Evolutionary conservation across 2,797 vertebrate species (phyloP).

Genomic region (Echeneis naucrates): DNA sequence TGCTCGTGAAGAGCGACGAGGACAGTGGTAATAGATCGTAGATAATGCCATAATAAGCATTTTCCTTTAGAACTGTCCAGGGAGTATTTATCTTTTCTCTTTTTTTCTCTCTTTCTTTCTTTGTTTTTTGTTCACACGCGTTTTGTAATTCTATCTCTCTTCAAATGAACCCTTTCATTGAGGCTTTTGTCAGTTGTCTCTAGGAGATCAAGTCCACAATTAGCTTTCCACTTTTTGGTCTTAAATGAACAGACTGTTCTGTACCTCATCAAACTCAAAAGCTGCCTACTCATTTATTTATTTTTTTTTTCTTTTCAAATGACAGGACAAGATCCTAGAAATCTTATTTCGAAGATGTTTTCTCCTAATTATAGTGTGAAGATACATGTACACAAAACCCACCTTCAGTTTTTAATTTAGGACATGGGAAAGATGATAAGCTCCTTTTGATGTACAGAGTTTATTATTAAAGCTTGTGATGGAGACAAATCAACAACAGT

Average conservation of each 20-base stretch:
- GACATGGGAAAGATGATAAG: neutral
- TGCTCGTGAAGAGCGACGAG: neutral
- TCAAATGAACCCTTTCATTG: constrained; percentile 17
- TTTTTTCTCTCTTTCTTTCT: neutral
- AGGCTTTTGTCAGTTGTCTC: constrained; percentile 17
- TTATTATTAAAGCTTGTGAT: neutral
- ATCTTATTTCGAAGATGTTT: neutral
- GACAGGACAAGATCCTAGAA: constrained; percentile 26
- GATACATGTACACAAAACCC: neutral
- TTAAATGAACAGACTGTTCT: constrained; percentile 39
- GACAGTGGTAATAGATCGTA: neutral
- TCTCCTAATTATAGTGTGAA: neutral
- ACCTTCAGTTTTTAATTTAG: constrained; percentile 3
- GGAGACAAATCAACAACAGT: neutral
- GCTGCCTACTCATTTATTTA: neutral
- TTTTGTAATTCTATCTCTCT: neutral
- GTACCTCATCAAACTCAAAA: constrained; percentile 20
- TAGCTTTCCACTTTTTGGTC: constrained; percentile 32
- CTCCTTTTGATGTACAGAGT: neutral
- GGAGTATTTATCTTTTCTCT: neutral
- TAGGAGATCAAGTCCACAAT: constrained; percentile 29
- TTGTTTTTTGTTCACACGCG: constrained; percentile 2
- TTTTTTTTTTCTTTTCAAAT: constrained; percentile 21
- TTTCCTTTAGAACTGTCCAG: neutral
- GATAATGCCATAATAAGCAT: neutral